Evolutionary conservation across 2,888 invertebrate genomes (phyloP).

Genomic region (Raillietiella orientalis): DNA sequence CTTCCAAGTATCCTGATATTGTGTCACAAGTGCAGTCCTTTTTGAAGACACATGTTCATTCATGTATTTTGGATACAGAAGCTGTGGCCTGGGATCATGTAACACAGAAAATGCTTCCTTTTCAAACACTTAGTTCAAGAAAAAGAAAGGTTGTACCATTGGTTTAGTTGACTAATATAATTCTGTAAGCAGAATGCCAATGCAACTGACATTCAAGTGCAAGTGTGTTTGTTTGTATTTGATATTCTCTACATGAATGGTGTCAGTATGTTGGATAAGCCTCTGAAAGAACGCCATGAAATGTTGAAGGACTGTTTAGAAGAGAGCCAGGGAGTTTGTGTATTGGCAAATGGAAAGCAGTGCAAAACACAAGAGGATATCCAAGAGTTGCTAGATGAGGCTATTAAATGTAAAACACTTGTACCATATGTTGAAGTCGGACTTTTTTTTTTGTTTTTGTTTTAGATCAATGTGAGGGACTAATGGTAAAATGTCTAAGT

Average conservation of each 20-base stretch:
- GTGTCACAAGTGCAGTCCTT: slow-evolving; percentile 24
- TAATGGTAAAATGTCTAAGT: slow-evolving; percentile 87
- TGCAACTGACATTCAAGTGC: slow-evolving; percentile 39
- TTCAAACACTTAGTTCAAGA: slow-evolving; percentile 75
- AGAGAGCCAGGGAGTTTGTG: slow-evolving; percentile 38
- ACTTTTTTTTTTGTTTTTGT: slow-evolving; percentile 6
- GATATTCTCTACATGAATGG: slow-evolving; percentile 81
- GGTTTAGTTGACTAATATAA: not conserved
- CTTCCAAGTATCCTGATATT: slow-evolving; percentile 82
- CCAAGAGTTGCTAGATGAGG: slow-evolving; percentile 68
- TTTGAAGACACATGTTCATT: slow-evolving; percentile 19
- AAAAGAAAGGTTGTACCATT: slow-evolving; percentile 41
- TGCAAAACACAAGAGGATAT: slow-evolving; percentile 64
- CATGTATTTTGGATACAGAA: slow-evolving; percentile 80
- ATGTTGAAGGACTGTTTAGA: slow-evolving; percentile 34
- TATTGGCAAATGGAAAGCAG: slow-evolving; percentile 51
- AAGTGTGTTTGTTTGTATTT: slow-evolving; percentile 86
- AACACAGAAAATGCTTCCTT: slow-evolving; percentile 64
- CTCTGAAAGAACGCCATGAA: slow-evolving; percentile 36
- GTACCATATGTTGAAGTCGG: slow-evolving; percentile 3
- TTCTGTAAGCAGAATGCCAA: slow-evolving; percentile 42
- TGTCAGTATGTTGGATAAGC: slow-evolving; percentile 36
- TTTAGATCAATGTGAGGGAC: slow-evolving; percentile 73
- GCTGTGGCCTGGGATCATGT: slow-evolving; percentile 83
- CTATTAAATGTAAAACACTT: slow-evolving; percentile 35